A percentile compares a stretch with the other conserved stretches of the same genome.
phyloP scores from a whole-genome alignment of 2,888 invertebrate species.

The Thelaira solivaga region DNA sequence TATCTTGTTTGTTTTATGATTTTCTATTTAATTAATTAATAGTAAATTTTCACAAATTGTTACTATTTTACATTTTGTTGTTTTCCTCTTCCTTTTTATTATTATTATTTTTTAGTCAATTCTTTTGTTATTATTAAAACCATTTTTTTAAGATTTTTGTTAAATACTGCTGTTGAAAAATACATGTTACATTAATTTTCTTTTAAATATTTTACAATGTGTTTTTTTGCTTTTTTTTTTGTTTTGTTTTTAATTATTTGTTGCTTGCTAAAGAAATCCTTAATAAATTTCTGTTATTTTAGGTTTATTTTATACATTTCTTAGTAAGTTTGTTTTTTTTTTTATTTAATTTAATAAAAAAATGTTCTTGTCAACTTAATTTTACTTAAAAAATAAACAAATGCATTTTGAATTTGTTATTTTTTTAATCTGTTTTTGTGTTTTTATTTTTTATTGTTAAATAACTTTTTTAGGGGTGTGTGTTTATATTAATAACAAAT shows the following conservation, averaged over 20 bases:
- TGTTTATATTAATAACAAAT: slow-evolving; percentile 7
- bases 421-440: not conserved
- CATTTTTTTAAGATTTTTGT: slow-evolving; percentile 30
- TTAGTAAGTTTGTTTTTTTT: slow-evolving; percentile 19
- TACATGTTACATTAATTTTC: slow-evolving; percentile 29
- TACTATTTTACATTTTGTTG: slow-evolving; percentile 52
- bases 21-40: slow-evolving; percentile 37
- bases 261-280: slow-evolving; percentile 41
- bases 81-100: slow-evolving; percentile 18
- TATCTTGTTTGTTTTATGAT: not conserved
- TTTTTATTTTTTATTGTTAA: slow-evolving; percentile 6
- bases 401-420: slow-evolving; percentile 57
- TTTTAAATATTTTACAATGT: slow-evolving; percentile 44
- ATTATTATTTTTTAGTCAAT: no score
- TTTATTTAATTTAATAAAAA: slow-evolving; percentile 49
- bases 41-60: slow-evolving; percentile 54
- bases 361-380: slow-evolving; percentile 49
- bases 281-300: slow-evolving; percentile 35
- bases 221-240: slow-evolving; percentile 22
- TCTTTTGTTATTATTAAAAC: slow-evolving; percentile 36
- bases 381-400: slow-evolving; percentile 61
- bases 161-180: slow-evolving; percentile 44
- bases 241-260: not conserved
- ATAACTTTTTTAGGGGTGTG: slow-evolving; percentile 28
- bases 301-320: slow-evolving; percentile 38